Base-by-base conservation (phyloP, 2,888 invertebrate species). In the Scrobipalpa costella region DNA sequence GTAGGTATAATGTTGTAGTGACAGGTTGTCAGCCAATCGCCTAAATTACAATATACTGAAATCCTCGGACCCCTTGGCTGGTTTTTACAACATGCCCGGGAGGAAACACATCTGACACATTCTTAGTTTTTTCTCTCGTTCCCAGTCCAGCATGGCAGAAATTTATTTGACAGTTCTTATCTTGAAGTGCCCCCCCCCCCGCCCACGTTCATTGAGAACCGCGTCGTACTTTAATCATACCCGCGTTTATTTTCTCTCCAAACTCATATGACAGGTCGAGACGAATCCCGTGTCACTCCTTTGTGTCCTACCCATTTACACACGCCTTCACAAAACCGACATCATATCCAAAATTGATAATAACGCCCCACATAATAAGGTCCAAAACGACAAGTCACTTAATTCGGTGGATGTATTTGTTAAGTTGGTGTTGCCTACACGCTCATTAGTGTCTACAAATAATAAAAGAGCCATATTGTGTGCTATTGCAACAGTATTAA, bases 221-320 rank as follows among this genome's bases (percentile, higher is more conserved):
- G n/a, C n/a, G n/a, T n/a, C n/a, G n/a, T n/a, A n/a, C n/a, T n/a
- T 68, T 57, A 62, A 62, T 62, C 34, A 33, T 17, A 62, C 27
- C 86, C 84, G 86, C 82, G 81, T 85, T 86, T 88, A 89, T 89
- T 89, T 88, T 85, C 88, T 85, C 84, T 84, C 80, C 76, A 87
- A 88, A 87, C 86, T 78, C 71, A 76, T 73, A 79, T 84, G 86
- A 84, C 87, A 86, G 81, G 74, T 79, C 73, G 80, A 86, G 85
- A 87, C 82, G 83, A 84, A 81, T 83, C 88, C 87, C 83, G 81
- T 85, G 86, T 88, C 89, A 88, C 77, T 83, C 78, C 77, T 79
- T 84, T 84, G 83, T 84, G 73, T 71, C 64, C 64, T 63, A 61
- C 7, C 47, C 17, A 36, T 61, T 50, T 36, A 61, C 17, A 65